Base-by-base conservation (phyloP, 2,113 vertebrate genomes). In the Misgurnus mizolepis region DNA sequence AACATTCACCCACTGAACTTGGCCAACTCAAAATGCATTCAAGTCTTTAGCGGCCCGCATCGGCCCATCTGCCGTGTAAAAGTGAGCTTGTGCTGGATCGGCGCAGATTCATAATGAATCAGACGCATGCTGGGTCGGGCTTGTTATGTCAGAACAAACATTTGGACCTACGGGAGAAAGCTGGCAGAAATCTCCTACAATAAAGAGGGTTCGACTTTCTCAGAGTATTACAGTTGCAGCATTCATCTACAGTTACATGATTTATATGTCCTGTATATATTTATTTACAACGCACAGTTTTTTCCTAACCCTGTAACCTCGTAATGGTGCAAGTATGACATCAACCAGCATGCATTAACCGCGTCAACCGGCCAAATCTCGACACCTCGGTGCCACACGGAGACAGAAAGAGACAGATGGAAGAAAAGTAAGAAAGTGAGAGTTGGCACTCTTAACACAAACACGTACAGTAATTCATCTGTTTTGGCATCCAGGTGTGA, bases 381-480 rank as follows among this genome's bases (percentile, higher is more conserved):
- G 39, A 43, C 17, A 14, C 40, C 15, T 2, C 56, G 50, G 22
- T 17, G 17, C 47, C 49, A 76, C 60, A 41, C 14, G 66, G 45
- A 77, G 62, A 71, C 34, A 66, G 81, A 86, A 10, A 60, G 22
- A 83, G 81, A 80, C 50, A 79, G 64, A 82, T 9, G 22, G 68
- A 84, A 55, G 60, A 27, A 82, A 73, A 75, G 77, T 14, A 27
- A 71, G 15, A 60, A 17, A 7, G 41, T 34, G 53, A 79, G 67
- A 72, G 70, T 69, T 78, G 75, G 70, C 76, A 18, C 64, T 66
- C 6, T 8, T 61, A 58, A 78, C 49, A 39, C 18, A 27, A 49
- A 55, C 53, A 67, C 5, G n/a, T 53, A 27, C 49, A 65, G 80
- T 83, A 82, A 86, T 87, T 89, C 86, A 86, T 88, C 78, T 3